Conservation (phyloP, 2,113 vertebrate species). For the Phyllostomus discolor region DNA sequence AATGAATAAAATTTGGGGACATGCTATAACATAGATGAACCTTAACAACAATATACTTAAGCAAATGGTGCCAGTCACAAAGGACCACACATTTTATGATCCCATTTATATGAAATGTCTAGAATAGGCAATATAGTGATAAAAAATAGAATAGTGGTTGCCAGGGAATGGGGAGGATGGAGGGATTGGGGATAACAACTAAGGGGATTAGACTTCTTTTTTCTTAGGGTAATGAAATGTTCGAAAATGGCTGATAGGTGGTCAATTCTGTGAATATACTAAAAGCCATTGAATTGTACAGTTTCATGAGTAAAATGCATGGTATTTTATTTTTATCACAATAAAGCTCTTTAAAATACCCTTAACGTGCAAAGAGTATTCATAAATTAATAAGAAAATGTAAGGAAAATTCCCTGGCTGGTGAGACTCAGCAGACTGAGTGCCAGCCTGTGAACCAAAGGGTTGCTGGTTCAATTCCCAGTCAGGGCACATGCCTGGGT, state of each 20-base stretch:
- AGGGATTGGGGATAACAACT: background rate
- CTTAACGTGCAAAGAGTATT: background rate
- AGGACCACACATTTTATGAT: background rate
- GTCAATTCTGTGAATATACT: background rate
- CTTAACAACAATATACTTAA: background rate
- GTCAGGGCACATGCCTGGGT: too few species aligned
- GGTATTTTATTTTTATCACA: slow-evolving; percentile 1
- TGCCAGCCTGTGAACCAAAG: too few species aligned
- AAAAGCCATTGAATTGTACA: background rate
- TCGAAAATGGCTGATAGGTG: background rate
- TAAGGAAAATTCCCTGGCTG: background rate
- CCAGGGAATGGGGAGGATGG: background rate
- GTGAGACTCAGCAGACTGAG: too few species aligned
- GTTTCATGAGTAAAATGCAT: background rate
- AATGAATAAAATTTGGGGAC: background rate
- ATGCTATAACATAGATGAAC: background rate
- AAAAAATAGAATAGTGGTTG: background rate
- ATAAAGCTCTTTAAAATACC: background rate
- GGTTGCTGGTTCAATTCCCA: too few species aligned
- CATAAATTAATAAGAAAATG: slow-evolving; percentile 9
- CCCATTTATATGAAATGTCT: background rate
- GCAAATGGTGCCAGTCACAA: background rate
- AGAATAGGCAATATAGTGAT: background rate
- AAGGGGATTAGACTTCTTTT: background rate
- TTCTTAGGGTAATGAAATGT: background rate